phyloP scores from a whole-genome alignment of 2,113 vertebrate genomes.

The Spheniscus mendiculus region DNA sequence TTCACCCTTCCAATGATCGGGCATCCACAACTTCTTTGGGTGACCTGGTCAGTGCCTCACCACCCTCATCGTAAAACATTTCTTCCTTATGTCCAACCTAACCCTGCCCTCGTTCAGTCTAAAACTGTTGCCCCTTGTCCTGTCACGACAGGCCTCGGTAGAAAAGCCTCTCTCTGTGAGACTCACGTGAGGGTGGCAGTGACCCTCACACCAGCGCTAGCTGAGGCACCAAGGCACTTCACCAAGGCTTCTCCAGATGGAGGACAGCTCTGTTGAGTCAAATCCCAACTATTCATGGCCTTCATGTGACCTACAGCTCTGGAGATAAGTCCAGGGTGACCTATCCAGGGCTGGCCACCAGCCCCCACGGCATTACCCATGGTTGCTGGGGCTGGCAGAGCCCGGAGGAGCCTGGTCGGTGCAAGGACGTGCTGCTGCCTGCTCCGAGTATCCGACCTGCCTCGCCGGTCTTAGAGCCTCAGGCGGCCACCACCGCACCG shows the following conservation, averaged over 20 bases:
- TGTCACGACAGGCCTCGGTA: background rate
- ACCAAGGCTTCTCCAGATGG: background rate
- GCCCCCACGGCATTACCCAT: fast-evolving
- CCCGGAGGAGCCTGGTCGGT: background rate
- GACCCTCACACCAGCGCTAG: background rate
- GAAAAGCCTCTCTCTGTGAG: background rate
- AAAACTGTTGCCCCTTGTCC: background rate
- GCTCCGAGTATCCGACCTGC: fast-evolving
- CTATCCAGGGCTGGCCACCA: background rate
- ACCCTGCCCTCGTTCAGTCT: background rate
- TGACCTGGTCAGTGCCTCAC: background rate
- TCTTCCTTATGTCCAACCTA: background rate
- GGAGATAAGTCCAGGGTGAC: background rate
- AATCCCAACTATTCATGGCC: background rate
- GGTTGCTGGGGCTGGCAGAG: background rate
- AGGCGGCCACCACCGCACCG: background rate
- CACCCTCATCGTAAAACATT: background rate
- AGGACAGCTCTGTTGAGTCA: background rate
- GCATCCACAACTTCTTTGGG: background rate
- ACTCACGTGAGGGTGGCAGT: background rate
- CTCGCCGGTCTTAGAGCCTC: fast-evolving
- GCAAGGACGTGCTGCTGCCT: background rate
- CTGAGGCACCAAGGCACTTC: background rate
- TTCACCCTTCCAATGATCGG: background rate
- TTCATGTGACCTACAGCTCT: background rate